Conservation (phyloP, 2,113 vertebrate genomes). For the western clawed frog (Xenopus tropicalis) region UCB_Xtro_10.0 CM004447.2:68325501-68326000, state of each 20-base stretch:
- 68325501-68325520: conserved; percentile 99
- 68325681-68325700: conserved; percentile 98
- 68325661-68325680: conserved; percentile 97
- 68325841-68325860: too few species aligned
- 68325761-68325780: conserved; percentile 61
- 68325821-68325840: background rate
- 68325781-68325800: background rate
- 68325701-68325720: conserved; percentile 89
- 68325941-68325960: too few species aligned
- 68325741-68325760: conserved; percentile 95
- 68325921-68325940: too few species aligned
- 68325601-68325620: conserved; percentile 88
- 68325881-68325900: too few species aligned
- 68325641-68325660: conserved; percentile 85
- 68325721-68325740: conserved; percentile 83
- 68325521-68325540: conserved; percentile 84
- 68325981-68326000: too few species aligned
- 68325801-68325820: background rate
- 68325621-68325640: conserved; percentile 84
- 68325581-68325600: conserved; percentile 91
- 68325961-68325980: too few species aligned
- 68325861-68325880: too few species aligned
- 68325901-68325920: too few species aligned
- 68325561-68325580: conserved; percentile 98
- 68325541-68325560: conserved; percentile 80